Conservation (phyloP, 2,113 vertebrate genomes). For the Paradoxurus hermaphroditus region DNA sequence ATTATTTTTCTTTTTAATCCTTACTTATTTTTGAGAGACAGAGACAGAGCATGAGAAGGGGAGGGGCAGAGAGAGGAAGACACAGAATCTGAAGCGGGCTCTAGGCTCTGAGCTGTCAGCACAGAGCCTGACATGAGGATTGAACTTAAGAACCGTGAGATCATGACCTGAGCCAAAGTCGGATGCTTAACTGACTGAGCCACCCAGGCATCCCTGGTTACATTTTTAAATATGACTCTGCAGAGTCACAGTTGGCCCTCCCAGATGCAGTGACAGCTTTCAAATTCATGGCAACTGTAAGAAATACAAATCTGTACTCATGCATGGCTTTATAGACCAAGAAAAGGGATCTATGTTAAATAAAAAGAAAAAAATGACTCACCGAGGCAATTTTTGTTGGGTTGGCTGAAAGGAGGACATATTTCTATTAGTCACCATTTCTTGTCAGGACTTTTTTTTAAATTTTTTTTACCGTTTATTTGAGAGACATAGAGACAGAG, state of each 20-base stretch:
- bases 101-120: too few relatives aligned
- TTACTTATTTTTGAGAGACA: too few relatives aligned
- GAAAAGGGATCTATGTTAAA: background rate
- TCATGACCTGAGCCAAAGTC: too few relatives aligned
- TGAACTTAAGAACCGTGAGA: too few relatives aligned
- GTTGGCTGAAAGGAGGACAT: conserved; percentile 19
- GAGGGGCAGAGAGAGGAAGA: too few relatives aligned
- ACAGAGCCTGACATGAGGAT: too few relatives aligned
- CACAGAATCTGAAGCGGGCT: too few relatives aligned
- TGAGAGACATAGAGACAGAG: too few relatives aligned
- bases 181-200: too few relatives aligned
- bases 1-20: too few relatives aligned
- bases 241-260: background rate
- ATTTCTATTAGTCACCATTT: conserved; percentile 62
- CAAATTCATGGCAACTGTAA: background rate
- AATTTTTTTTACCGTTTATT: too few relatives aligned
- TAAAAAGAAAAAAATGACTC: background rate
- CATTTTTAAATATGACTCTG: background rate
- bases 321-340: background rate
- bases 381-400: conserved; percentile 51
- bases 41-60: too few relatives aligned
- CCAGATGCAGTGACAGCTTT: background rate
- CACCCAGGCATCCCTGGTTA: background rate
- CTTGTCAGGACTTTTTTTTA: conserved; percentile 46
- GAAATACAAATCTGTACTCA: background rate